Base-by-base conservation (phyloP, 35 echinoderm and acorn worm species). In the Acanthaster planci region DNA sequence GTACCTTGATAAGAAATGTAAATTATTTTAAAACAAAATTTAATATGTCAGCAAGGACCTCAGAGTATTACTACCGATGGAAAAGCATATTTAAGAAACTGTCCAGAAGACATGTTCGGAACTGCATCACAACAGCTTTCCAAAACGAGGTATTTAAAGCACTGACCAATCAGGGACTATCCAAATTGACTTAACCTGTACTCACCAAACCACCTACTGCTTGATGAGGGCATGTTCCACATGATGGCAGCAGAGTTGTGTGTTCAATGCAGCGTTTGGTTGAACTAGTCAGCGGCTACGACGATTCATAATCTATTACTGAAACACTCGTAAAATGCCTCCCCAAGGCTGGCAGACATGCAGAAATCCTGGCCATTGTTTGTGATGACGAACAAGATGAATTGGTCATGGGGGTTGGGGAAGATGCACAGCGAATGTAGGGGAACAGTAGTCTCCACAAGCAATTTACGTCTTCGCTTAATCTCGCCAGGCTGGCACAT, bases 311-410 rank as follows among this genome's bases (percentile, higher is more conserved):
- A 72, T 72, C 64, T 26, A 72, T 21, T 34, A 19, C 34, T 14
- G 64, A 72, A 60, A 72, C 64, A 72, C 42, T 47, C 42, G 12
- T 47, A 72, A 68, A 72, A 72, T 29, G 64, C 42, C 21, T 21
- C 17, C 26, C 8, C 57, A 30, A 60, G 8, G 64, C 26, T 31
- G 34, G 64, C 30, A 26, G 7, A 35, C 26, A 72, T 31, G 64
- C 19, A 72, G 26, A 72, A 26, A 72, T 31, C 34, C 19, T 8
- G 64, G 64, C 56, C 1, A 72, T 26, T 72, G 64, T 10, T 59
- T 34, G 14, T 29, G 30, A 19, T 29, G 26, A 2, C 22, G 1
- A 34, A 6, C 30, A 72, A 72, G 64, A 29, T 72, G 64, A 26
- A 26, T 72, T 47, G 23, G 64, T 34, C 26, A 5, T 59, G 19